A percentile compares a stretch with the other conserved stretches of the same genome.
These are phyloP conservation scores for Cantharis flavilabris DNA, from an alignment of 2,888 invertebrate species.

Conservation along the genomic window DNA sequence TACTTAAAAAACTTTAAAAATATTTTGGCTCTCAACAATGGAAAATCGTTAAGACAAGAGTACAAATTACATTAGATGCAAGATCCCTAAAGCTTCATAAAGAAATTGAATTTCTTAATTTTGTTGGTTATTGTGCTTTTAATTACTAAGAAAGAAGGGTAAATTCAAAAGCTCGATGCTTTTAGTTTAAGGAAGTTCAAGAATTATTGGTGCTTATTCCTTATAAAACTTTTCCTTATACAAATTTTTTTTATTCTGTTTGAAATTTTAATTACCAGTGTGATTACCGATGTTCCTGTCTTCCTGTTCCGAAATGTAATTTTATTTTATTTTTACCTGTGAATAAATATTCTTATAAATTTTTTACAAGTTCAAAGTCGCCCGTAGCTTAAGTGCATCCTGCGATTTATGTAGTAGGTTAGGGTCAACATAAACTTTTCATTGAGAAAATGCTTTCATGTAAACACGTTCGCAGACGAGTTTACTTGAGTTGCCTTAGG, in stretches of 20 bases:
- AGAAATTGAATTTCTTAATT: constrained; percentile 43
- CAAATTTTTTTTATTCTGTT: neutral
- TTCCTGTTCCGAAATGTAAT: constrained; percentile 12
- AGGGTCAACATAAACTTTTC: constrained; percentile 28
- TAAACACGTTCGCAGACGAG: constrained; percentile 29
- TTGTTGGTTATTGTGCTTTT: constrained; percentile 40
- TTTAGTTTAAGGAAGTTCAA: neutral
- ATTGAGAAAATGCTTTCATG: constrained; percentile 26
- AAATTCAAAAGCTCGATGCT: neutral
- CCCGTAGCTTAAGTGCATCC: neutral
- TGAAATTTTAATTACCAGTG: constrained; percentile 18
- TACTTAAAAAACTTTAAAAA: neutral
- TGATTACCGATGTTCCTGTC: constrained; percentile 9
- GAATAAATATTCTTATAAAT: constrained; percentile 14
- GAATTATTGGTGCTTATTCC: constrained; percentile 8
- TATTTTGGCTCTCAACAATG: neutral
- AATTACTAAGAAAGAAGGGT: constrained; percentile 34
- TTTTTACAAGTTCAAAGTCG: neutral
- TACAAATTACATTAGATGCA: constrained; percentile 16
- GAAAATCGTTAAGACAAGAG: constrained; percentile 14
- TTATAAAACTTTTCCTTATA: constrained; percentile 1
- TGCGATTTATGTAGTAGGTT: constrained; percentile 20
- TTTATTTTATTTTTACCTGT: constrained; percentile 9
- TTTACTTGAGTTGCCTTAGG: constrained; percentile 25
- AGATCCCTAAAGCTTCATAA: constrained; percentile 31